Evolutionary conservation across 2,888 invertebrate species (phyloP).

Genomic region (Zaprionus bogoriensis): DNA sequence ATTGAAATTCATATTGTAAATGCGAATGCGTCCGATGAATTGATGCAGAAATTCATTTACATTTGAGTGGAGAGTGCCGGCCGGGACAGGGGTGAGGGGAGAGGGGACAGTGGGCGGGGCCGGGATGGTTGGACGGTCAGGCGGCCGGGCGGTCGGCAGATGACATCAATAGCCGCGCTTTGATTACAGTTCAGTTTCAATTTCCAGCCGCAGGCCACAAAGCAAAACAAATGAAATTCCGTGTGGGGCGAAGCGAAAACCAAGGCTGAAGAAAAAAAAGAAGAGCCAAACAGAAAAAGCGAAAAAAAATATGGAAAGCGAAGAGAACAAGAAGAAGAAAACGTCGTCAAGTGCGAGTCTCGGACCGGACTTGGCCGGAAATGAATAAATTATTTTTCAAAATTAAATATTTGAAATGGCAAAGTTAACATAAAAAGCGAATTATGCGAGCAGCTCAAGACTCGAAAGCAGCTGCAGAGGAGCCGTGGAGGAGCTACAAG

Average conservation of each 20-base stretch:
- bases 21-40: constrained; percentile 50
- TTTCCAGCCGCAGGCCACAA: constrained; percentile 57
- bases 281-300: constrained; percentile 18
- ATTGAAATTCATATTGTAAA: constrained; percentile 72
- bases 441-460: constrained; percentile 62
- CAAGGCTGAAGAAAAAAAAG: constrained; percentile 2
- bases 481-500: too few species aligned
- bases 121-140: not conserved
- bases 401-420: constrained; percentile 64
- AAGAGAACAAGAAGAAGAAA: constrained; percentile 23
- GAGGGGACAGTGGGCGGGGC: not conserved
- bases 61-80: too few species aligned
- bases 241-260: constrained; percentile 28
- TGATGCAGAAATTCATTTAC: constrained; percentile 72
- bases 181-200: constrained; percentile 76
- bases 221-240: constrained; percentile 58
- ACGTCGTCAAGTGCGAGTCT: constrained; percentile 46
- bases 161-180: constrained; percentile 72
- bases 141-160: constrained; percentile 17
- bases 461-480: too few species aligned
- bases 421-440: constrained; percentile 74
- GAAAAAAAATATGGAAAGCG: constrained; percentile 1
- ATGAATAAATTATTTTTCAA: constrained; percentile 76
- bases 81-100: not conserved
- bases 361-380: constrained; percentile 54